phyloP scores from a whole-genome alignment of 2,888 invertebrate genomes.

The Scaptomyza cyrtandrae region DNA sequence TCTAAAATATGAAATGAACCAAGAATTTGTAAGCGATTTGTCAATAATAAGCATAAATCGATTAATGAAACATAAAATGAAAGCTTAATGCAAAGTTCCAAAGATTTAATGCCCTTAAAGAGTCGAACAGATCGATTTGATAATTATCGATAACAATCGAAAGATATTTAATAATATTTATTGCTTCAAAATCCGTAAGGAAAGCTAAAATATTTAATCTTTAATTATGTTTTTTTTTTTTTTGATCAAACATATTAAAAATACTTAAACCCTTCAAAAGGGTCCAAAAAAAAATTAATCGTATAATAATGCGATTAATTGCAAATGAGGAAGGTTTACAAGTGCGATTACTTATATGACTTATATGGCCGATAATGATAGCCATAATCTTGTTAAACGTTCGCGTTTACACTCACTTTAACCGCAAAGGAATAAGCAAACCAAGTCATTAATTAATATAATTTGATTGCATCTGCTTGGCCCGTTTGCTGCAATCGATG shows the following conservation, averaged over 20 bases:
- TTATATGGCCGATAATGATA: constrained; percentile 28
- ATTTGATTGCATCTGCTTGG: constrained; percentile 46
- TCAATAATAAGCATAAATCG: not conserved
- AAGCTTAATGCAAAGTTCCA: not conserved
- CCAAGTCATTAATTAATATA: constrained; percentile 44
- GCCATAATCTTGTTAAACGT: constrained; percentile 47
- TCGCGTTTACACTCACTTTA: constrained; percentile 38
- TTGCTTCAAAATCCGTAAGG: no score
- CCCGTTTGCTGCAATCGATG: constrained; percentile 37
- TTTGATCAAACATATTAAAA: no score
- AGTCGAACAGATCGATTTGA: not conserved
- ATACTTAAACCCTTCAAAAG: no score
- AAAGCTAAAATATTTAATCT: no score
- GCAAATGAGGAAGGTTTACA: constrained; percentile 5
- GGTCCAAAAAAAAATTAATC: not conserved
- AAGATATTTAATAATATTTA: not conserved
- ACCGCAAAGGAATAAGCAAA: constrained; percentile 34
- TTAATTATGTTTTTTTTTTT: no score
- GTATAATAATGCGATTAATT: not conserved
- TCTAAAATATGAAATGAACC: not conserved
- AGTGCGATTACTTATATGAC: constrained; percentile 23
- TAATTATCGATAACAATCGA: not conserved
- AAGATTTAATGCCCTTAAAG: not conserved
- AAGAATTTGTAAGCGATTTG: not conserved
- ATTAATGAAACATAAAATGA: not conserved